Conservation (phyloP, 2,113 vertebrate genomes). For the Chrysemys picta region DNA sequence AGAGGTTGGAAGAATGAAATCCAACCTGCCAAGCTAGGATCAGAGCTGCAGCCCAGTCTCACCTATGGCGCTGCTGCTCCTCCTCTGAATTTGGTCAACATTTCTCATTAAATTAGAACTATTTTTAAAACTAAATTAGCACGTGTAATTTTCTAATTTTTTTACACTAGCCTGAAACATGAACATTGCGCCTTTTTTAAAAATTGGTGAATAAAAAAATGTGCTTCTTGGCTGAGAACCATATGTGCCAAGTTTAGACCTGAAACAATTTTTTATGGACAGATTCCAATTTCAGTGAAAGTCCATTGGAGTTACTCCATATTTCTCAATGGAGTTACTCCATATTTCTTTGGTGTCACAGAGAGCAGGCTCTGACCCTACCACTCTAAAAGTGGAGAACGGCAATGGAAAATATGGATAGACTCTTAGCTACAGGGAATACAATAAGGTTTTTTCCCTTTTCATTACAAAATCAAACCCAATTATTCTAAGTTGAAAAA, state of each 20-base stretch:
- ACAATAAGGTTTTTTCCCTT: not conserved
- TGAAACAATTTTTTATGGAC: not conserved
- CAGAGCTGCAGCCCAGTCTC: not conserved
- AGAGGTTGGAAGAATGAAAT: not conserved
- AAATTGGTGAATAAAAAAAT: not conserved
- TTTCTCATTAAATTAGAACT: not conserved
- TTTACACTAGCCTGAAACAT: slow-evolving; percentile 2
- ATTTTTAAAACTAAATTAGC: not conserved
- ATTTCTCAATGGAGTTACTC: not conserved
- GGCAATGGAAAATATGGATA: not conserved
- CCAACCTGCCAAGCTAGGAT: not conserved
- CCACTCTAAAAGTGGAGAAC: not conserved
- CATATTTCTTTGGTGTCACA: not conserved
- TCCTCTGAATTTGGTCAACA: not conserved
- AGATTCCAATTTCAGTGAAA: not conserved
- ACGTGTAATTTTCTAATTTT: not conserved
- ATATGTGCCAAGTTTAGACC: not conserved
- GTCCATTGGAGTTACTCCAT: not conserved
- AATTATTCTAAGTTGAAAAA: not conserved
- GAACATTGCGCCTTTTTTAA: accelerated
- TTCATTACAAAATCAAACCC: not conserved
- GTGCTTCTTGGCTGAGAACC: not conserved
- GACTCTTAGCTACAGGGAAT: not conserved
- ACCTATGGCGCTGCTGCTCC: not conserved
- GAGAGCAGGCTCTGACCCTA: not conserved